These are phyloP conservation scores for Creontiades dilutus DNA, from an alignment of 2,888 invertebrate species.

Conservation along the genomic window DNA sequence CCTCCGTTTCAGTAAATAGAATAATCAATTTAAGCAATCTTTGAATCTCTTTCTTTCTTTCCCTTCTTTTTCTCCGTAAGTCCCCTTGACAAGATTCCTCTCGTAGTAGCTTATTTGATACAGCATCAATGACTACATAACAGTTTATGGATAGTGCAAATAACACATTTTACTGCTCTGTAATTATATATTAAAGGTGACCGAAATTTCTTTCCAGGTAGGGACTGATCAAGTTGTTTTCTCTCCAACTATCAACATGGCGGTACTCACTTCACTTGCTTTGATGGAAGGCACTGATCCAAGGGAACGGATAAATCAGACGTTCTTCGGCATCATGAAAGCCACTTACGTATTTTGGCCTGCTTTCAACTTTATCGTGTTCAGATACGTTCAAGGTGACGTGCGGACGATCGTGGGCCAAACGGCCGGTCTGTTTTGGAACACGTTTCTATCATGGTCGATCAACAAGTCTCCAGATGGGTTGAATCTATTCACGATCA, in stretches of 20 bases:
- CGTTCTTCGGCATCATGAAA: neutral
- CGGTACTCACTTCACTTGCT: neutral
- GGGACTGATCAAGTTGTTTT: neutral
- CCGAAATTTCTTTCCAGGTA: neutral
- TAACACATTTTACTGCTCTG: no score
- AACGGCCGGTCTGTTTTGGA: slow-evolving; percentile 23
- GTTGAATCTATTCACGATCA: neutral
- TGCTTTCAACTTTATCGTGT: neutral
- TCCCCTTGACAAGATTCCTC: no score
- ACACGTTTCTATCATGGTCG: neutral
- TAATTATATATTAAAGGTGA: no score
- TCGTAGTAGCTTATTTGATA: no score
- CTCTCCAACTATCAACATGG: neutral
- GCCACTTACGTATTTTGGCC: slow-evolving; percentile 17
- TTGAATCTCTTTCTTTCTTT: no score
- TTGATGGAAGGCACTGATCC: neutral
- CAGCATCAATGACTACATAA: no score
- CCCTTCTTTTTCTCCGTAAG: no score
- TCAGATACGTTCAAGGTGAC: slow-evolving; percentile 16
- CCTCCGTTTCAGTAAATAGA: no score
- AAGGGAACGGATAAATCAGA: neutral
- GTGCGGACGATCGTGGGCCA: neutral
- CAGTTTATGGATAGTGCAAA: no score
- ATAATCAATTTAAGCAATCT: no score
- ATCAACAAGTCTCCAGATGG: neutral